A percentile compares a stretch with the other conserved stretches of the same genome.
These are phyloP conservation scores for Diabrotica virgifera DNA, from an alignment of 1,140 invertebrate genomes.

Conservation along the genomic window DNA sequence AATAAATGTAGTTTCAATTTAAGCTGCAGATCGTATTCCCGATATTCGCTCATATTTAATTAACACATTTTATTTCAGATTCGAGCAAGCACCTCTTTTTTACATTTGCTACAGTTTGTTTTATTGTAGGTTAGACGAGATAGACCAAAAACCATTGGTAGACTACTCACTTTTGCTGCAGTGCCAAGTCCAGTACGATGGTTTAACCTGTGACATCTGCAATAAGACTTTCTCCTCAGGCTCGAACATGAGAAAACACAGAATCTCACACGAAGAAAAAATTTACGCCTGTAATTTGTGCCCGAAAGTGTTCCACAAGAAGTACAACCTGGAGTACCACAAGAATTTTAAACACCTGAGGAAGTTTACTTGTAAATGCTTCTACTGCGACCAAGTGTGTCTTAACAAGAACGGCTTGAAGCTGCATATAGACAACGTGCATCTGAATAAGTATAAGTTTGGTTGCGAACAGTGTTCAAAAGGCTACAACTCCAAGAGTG, in stretches of 20 bases:
- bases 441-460: slow-evolving; percentile 25
- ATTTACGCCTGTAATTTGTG: slow-evolving; percentile 61
- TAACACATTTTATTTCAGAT: too few species aligned
- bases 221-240: not conserved
- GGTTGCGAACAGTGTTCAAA: slow-evolving; percentile 33
- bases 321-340: slow-evolving; percentile 43
- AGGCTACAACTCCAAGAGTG: slow-evolving; percentile 26
- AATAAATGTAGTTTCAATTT: too few species aligned
- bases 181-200: slow-evolving; percentile 8
- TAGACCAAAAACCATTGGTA: not conserved
- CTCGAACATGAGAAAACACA: slow-evolving; percentile 2
- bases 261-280: not conserved
- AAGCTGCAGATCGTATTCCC: too few species aligned
- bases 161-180: slow-evolving; percentile 6
- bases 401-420: slow-evolving; percentile 16
- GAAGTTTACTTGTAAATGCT: slow-evolving; percentile 5
- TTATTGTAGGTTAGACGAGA: slow-evolving; percentile 9
- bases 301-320: slow-evolving; percentile 66
- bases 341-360: slow-evolving; percentile 42
- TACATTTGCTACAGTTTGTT: not conserved
- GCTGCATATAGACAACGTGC: slow-evolving; percentile 17
- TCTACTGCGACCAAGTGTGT: slow-evolving; percentile 12
- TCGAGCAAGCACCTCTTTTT: too few species aligned
- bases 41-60: too few species aligned
- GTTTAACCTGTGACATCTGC: slow-evolving; percentile 5